Evolutionary conservation across 1,140 invertebrate species (phyloP), one percentile per base, ranked within the genome.

Genomic region (Cydia strobilella): DNA sequence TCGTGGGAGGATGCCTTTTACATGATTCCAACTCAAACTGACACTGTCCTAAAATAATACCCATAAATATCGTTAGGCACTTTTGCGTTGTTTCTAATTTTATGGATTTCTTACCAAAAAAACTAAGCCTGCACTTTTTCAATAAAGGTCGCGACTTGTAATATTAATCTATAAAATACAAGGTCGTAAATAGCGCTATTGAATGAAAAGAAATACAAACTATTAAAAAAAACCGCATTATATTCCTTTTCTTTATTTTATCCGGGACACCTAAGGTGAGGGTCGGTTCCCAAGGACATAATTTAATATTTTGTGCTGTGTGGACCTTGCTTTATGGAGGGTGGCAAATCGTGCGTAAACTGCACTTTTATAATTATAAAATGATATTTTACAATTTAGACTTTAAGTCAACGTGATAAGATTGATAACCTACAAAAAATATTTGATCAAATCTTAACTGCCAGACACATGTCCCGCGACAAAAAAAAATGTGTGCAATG

Each of bases 251-350:
- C 74, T 84, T 87, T 83, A 89, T 86, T 86, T 77, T 83, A 39
- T 80, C 72, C 74, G 77, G 74, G 73, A 75, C 75, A 27, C 45
- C 75, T 59, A 27, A 75, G 45, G 66, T 79, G 77, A 86, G 81
- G 83, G 84, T 81, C 71, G 51, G 84, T 88, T 89, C 84, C 86
- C 86, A 88, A 82, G 86, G 83, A 82, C 85, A 86, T 88, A 86
- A 88, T 80, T 86, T 84, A 84, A 82, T 86, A 84, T 86, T 88
- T 42, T 80, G 77, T 82, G 76, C 77, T 76, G 51, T 73, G 51
- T 78, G 77, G 79, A 80, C 79, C 79, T 76, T 76, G 80, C 75
- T 31, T 63, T 54, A 74, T 65, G 73, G 76, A 77, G 83, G 82
- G 80, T 83, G 83, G 79, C 80, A 82, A 80, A 86, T 89, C 85